Evolutionary conservation across 2,113 vertebrate species (phyloP).

Genomic region (Nanorana parkeri): DNA sequence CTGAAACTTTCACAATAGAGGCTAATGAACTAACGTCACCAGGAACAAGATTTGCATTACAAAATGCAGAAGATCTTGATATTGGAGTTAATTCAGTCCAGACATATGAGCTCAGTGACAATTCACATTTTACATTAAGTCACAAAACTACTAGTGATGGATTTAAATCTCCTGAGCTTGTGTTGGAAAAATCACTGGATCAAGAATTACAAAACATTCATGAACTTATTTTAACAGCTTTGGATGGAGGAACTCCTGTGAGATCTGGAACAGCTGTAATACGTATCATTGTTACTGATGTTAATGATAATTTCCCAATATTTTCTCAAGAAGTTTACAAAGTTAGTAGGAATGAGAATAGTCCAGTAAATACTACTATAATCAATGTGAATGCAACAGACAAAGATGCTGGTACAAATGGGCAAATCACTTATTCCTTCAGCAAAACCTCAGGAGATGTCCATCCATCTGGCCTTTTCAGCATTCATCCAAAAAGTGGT

Average conservation of each 20-base stretch:
- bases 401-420: slow-evolving; percentile 66
- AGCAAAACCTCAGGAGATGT: slow-evolving; percentile 53
- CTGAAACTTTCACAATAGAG: slow-evolving; percentile 67
- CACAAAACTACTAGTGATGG: slow-evolving; percentile 64
- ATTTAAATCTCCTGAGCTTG: slow-evolving; percentile 63
- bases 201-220: slow-evolving; percentile 59
- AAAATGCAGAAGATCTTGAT: slow-evolving; percentile 70
- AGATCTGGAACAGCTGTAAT: slow-evolving; percentile 61
- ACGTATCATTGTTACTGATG: slow-evolving; percentile 62
- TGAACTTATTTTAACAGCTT: slow-evolving; percentile 62
- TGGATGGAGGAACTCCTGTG: slow-evolving; percentile 62
- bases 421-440: slow-evolving; percentile 66
- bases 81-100: slow-evolving; percentile 69
- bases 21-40: slow-evolving; percentile 65
- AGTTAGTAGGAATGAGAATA: slow-evolving; percentile 61
- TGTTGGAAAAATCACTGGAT: slow-evolving; percentile 66
- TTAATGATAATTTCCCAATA: slow-evolving; percentile 69
- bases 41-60: slow-evolving; percentile 66
- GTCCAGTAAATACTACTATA: slow-evolving; percentile 55
- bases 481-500: slow-evolving; percentile 63
- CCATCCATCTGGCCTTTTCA: slow-evolving; percentile 60
- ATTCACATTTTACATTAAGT: slow-evolving; percentile 69
- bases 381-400: slow-evolving; percentile 65
- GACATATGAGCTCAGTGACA: slow-evolving; percentile 64
- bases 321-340: slow-evolving; percentile 66